Evolutionary conservation across 1,140 invertebrate genomes (phyloP).

Genomic region (Macrobrachium nipponense): DNA sequence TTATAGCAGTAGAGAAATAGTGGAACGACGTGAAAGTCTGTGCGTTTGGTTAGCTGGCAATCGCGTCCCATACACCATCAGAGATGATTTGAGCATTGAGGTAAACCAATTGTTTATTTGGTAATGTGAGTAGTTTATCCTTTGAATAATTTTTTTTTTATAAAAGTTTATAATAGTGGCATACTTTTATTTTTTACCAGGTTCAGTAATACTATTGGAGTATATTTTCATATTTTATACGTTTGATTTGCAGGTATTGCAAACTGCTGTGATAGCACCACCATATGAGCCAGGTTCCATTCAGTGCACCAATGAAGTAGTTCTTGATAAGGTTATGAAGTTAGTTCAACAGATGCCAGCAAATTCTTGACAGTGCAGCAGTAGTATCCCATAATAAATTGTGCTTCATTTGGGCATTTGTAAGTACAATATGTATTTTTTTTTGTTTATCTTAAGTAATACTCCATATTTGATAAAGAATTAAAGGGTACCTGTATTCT

Average conservation of each 20-base stretch:
- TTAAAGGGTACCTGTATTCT: too few species aligned
- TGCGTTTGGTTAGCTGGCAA: slow-evolving; percentile 54
- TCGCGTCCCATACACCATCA: slow-evolving; percentile 51
- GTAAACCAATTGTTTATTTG: neutral
- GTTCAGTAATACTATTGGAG: neutral
- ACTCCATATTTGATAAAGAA: too few species aligned
- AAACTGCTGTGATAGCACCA: slow-evolving; percentile 31
- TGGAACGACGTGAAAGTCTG: slow-evolving; percentile 33
- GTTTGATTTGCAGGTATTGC: slow-evolving; percentile 29
- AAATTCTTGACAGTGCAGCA: slow-evolving; percentile 5
- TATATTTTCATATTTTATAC: neutral
- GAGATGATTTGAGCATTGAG: slow-evolving; percentile 45
- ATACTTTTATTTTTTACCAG: neutral
- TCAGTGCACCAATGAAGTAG: slow-evolving; percentile 51
- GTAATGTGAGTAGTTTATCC: neutral
- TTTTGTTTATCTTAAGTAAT: too few species aligned
- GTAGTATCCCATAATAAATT: neutral
- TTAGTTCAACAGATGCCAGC: slow-evolving; percentile 44
- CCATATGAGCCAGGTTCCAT: slow-evolving; percentile 37
- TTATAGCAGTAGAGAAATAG: slow-evolving; percentile 45
- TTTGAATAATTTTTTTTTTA: neutral
- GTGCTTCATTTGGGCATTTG: too few species aligned
- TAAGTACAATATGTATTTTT: too few species aligned
- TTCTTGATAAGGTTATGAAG: slow-evolving; percentile 52
- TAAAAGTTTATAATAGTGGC: neutral